phyloP scores from a whole-genome alignment of 2,113 vertebrate species.

The Agelaius tricolor region DNA sequence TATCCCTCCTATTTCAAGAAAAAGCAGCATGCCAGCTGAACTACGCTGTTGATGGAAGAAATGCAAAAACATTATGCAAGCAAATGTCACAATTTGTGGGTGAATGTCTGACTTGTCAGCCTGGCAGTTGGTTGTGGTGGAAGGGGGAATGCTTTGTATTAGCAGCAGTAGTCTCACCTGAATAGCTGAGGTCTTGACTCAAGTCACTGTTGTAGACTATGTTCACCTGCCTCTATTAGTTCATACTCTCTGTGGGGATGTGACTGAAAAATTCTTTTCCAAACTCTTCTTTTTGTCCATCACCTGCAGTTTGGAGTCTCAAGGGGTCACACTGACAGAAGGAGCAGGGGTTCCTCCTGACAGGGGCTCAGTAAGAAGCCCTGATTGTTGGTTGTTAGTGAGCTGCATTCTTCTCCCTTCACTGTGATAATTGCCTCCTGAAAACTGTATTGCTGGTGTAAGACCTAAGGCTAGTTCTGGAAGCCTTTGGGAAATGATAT shows the following conservation, averaged over 20 bases:
- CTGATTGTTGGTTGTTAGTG: background rate
- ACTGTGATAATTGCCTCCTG: background rate
- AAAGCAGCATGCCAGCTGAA: background rate
- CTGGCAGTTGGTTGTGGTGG: background rate
- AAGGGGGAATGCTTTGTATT: background rate
- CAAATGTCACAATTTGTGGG: background rate
- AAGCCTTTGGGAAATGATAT: background rate
- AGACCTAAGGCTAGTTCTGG: background rate
- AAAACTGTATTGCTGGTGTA: background rate
- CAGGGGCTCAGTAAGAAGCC: background rate
- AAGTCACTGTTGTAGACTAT: accelerated
- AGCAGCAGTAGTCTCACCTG: background rate
- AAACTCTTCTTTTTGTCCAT: background rate
- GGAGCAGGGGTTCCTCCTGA: background rate
- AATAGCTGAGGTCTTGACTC: background rate
- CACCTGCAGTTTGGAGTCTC: background rate
- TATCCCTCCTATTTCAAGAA: background rate
- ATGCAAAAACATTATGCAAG: background rate
- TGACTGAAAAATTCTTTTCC: background rate
- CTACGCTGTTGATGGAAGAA: background rate
- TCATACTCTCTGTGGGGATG: background rate
- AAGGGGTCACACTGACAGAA: background rate
- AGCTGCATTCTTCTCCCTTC: background rate
- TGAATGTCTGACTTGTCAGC: background rate
- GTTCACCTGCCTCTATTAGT: background rate